phyloP scores from a whole-genome alignment of 2,797 vertebrate species.

The Simalia tracyae region DNA sequence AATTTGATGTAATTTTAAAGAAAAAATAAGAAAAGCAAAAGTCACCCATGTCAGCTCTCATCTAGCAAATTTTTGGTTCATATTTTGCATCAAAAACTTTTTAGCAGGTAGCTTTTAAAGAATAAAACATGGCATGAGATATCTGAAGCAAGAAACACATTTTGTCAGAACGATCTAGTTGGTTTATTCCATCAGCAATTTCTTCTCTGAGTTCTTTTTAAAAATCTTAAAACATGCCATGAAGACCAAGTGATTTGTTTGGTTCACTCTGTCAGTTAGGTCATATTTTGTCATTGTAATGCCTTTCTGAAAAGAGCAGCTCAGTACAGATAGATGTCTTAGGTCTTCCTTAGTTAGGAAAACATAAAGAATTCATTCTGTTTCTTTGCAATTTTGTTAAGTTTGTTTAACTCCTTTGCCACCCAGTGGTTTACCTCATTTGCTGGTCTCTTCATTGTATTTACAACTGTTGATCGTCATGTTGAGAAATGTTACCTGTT shows the following conservation, averaged over 20 bases:
- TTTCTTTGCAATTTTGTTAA: neutral
- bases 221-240: neutral
- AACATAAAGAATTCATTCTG: neutral
- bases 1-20: neutral
- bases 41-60: neutral
- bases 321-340: neutral
- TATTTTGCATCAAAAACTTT: neutral
- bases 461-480: neutral
- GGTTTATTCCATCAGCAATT: neutral
- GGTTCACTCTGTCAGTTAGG: neutral
- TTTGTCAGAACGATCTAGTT: neutral
- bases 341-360: neutral
- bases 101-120: conserved; percentile 27
- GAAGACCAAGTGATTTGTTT: neutral
- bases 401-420: neutral
- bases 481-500: neutral
- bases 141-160: neutral
- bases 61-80: neutral
- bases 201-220: neutral
- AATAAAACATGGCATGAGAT: conserved; percentile 27
- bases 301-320: neutral
- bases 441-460: neutral
- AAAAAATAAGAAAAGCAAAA: neutral
- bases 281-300: neutral
- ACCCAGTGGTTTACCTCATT: neutral